phyloP scores from a whole-genome alignment of 1,140 invertebrate species.

The Augochlora pura region DNA sequence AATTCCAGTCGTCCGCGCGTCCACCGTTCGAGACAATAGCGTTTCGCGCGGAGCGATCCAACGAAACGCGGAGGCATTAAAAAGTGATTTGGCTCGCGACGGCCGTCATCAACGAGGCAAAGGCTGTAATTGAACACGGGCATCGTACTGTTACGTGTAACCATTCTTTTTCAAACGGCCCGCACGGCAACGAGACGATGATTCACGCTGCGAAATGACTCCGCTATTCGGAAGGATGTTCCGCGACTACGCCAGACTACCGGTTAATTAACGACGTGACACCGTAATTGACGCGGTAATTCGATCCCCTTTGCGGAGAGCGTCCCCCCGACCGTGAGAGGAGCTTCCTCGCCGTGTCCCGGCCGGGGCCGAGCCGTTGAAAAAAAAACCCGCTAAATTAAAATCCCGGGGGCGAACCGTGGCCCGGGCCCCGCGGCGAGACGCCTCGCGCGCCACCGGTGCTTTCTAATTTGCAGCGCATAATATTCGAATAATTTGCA shows the following conservation, averaged over 20 bases:
- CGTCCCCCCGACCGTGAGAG: conserved; percentile 22
- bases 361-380: conserved; percentile 43
- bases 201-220: conserved; percentile 24
- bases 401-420: conserved; percentile 57
- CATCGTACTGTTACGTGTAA: conserved; percentile 3
- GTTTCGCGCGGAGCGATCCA: background rate
- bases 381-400: conserved; percentile 64
- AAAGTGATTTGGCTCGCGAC: background rate
- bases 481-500: conserved; percentile 68
- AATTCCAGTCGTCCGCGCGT: too few species aligned
- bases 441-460: conserved; percentile 41
- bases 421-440: conserved; percentile 19
- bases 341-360: conserved; percentile 35
- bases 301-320: conserved; percentile 57
- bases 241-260: conserved; percentile 38
- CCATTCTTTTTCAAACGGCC: background rate
- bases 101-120: background rate
- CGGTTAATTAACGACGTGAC: conserved; percentile 69
- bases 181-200: conserved; percentile 2
- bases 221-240: conserved; percentile 33
- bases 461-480: conserved; percentile 66
- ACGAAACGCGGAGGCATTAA: background rate
- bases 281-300: conserved; percentile 65
- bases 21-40: too few species aligned
- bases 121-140: background rate